Conservation (phyloP, 1,140 invertebrate species). For the Eciton burchellii region DNA sequence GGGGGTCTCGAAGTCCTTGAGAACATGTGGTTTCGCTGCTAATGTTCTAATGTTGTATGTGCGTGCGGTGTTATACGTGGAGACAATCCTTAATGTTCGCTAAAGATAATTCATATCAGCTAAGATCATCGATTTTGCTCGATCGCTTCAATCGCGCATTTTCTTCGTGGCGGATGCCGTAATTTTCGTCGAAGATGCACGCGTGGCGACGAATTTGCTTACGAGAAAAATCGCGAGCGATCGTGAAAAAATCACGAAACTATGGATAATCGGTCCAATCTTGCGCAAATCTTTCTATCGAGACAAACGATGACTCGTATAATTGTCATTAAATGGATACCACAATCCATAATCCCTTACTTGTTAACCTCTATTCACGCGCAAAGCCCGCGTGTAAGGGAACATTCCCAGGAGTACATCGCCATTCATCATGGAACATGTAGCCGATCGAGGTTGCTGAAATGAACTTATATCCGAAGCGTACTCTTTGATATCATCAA, state of each 20-base stretch:
- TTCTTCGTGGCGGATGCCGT: not conserved
- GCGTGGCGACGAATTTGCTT: too few species aligned
- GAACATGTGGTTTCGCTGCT: conserved; percentile 23
- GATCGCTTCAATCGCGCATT: not conserved
- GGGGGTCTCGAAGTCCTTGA: not conserved
- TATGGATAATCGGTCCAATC: not conserved
- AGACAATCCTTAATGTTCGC: not conserved
- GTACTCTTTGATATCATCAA: not conserved
- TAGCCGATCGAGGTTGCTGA: not conserved
- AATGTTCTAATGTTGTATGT: not conserved
- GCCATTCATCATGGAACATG: not conserved
- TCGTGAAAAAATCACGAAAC: not conserved
- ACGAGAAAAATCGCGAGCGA: too few species aligned
- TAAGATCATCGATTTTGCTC: not conserved
- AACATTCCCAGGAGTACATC: not conserved
- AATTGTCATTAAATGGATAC: not conserved
- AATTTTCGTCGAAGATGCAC: not conserved
- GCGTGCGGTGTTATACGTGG: not conserved
- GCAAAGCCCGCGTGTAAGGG: not conserved
- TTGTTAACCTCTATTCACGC: conserved; percentile 1
- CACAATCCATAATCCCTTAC: not conserved
- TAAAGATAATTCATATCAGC: too few species aligned
- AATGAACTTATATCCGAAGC: not conserved
- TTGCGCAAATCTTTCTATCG: not conserved
- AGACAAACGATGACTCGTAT: not conserved